Evolutionary conservation across 2,888 invertebrate genomes (phyloP).

Genomic region (Lasioglossum figueresi): DNA sequence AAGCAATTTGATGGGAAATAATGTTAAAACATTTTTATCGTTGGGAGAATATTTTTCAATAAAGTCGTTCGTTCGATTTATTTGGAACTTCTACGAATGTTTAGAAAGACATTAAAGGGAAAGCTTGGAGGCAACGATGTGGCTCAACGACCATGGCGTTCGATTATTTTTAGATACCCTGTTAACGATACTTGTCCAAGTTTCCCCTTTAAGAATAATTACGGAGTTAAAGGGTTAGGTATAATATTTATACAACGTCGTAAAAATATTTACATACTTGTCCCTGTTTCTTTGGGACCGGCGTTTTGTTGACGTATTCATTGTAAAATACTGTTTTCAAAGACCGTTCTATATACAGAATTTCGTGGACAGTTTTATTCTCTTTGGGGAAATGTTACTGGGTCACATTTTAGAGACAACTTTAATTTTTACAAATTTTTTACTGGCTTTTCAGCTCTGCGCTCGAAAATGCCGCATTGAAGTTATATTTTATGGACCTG

Average conservation of each 20-base stretch:
- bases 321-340: conserved; percentile 25
- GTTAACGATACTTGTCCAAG: conserved; percentile 23
- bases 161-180: conserved; percentile 35
- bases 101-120: neutral
- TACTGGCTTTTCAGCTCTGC: neutral
- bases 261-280: conserved; percentile 45
- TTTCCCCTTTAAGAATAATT: conserved; percentile 51
- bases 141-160: neutral
- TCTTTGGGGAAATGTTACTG: conserved; percentile 2
- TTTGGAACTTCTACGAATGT: neutral
- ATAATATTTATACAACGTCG: conserved; percentile 34
- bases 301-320: conserved; percentile 10
- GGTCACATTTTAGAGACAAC: conserved; percentile 9
- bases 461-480: neutral
- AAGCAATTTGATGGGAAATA: neutral
- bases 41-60: neutral
- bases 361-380: neutral
- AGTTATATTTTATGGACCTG: neutral
- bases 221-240: conserved; percentile 48
- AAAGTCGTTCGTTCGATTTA: neutral
- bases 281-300: conserved; percentile 33
- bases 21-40: neutral
- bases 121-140: neutral
- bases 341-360: neutral
- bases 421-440: neutral